Base-by-base conservation (phyloP, 1,140 invertebrate genomes). In the Elymnias hypermnestra region DNA sequence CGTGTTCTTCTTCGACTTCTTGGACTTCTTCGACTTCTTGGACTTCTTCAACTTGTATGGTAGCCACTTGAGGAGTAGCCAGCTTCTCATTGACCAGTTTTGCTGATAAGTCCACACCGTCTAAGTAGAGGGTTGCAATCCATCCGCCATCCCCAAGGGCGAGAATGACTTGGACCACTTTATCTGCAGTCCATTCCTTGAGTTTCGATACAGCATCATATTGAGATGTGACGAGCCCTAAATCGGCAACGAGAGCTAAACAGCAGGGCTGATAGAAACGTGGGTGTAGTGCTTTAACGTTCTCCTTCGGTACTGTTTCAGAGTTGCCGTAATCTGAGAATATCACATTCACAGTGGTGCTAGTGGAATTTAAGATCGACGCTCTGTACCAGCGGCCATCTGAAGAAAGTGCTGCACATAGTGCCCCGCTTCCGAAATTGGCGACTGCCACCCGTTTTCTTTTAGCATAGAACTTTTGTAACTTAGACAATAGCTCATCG, bases 291-390 rank as follows among this genome's bases (percentile, higher is more conserved):
- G n/a, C 66, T 53, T 46, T 89, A 88, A 0, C 93, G 53, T 5
- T 74, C 64, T 0, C 72, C 67, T 10, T 82, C 71, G 81, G 28
- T 0, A 93, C 72, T 14, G 67, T 81, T 73, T 94, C 92, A 15
- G 88, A 87, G 72, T 94, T 94, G 6, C 94, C 94, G 75, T 93
- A 94, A 72, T 95, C 94, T 2, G 94, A 74, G 72, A 92, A 95
- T 5, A 89, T 79, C 0, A 95, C 90, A 44, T 84, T 87, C 1
- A 88, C 69, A 7, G 83, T 64, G n/a, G 78, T 72, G 8, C 79
- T 78, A 26, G 82, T 68, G 2, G 87, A 58, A 13, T 69, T 73
- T 3, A 86, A 19, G n/a, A 93, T 88, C 50, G 88, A 87, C 8
- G 89, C 91, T 39, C 91, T 85, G 60, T 90, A 95, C 91, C 90